Base-by-base conservation (phyloP, 2,113 vertebrate species). In the Kryptolebias marmoratus region DNA sequence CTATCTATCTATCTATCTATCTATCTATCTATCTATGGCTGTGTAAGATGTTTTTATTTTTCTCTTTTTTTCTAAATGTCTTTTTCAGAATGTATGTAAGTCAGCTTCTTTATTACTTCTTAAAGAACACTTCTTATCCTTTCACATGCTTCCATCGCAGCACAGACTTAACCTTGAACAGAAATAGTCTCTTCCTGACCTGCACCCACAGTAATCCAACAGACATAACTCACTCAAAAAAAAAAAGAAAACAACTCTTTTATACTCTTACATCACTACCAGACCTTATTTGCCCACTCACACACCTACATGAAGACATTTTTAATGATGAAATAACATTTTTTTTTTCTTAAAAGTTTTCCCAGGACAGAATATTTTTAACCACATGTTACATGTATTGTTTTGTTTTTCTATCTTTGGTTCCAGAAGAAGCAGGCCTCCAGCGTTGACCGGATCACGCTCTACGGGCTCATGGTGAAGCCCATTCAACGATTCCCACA, bases 401-500 rank as follows among this genome's bases (percentile, higher is more conserved):
- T 62, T 47, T 22, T 10, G 6, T 11, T 36, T 36, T 44, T 14
- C 58, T 3, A 16, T 59, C 39, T 18, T 12, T 11, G 22, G 15
- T 56, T 22, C 0, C 93, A 99, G 96, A 96, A 95, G 83, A 95
- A 97, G 77, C 97, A 99, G 89, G 95, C 96, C 0, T 93, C 95
- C 13, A 99, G 96, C 0, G 50, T 93, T 0, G 97, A 99, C 89
- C 95, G 97, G 0, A 97, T 98, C 86, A 98, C 97, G 0, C 95
- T 98, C 30, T 98, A 98, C 0, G 97, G 97, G 62, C 88, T 98
- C 69, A 98, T 99, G 97, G 97, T 99, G 85, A 98, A 98, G 53
- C 97, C 97, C 63, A 97, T 99, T 84, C 97, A 99, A 69, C 91
- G 97, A 48, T 99, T 99, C 79, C 97, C 97, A 0, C 97, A 99